These are phyloP conservation scores for Illadopsis cleaveri DNA, from an alignment of 2,113 vertebrate genomes.

Conservation along the genomic window DNA sequence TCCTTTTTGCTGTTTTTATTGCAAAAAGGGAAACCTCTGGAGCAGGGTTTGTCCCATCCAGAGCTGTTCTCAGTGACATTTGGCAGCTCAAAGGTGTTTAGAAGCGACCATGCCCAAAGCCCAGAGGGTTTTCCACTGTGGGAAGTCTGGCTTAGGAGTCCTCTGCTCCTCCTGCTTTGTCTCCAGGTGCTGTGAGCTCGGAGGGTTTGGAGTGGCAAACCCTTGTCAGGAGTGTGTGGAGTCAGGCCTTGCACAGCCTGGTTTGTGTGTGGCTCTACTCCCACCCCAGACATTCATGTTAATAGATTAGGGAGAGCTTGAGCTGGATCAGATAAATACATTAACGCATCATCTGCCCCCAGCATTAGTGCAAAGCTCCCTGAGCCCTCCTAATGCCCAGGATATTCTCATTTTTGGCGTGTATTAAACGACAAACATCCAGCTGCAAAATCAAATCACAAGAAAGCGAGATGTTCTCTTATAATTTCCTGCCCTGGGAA, in stretches of 20 bases:
- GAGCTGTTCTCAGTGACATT: not conserved
- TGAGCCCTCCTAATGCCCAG: not conserved
- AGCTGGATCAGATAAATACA: constrained; percentile 54
- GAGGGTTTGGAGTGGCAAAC: not conserved
- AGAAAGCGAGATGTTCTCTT: not conserved
- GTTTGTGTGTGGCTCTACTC: not conserved
- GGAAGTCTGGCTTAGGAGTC: not conserved
- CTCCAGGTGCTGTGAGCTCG: not conserved
- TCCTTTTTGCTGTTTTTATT: not conserved
- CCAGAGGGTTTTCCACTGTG: not conserved
- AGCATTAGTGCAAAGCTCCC: constrained; percentile 43
- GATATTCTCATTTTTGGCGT: constrained; percentile 7
- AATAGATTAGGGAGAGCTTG: constrained; percentile 40
- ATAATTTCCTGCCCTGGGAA: not conserved
- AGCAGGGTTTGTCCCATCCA: not conserved
- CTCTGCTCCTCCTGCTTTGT: not conserved
- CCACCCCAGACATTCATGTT: not conserved
- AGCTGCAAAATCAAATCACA: not conserved
- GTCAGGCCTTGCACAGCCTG: not conserved
- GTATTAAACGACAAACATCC: not conserved
- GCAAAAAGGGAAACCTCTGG: not conserved
- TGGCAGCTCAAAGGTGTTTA: not conserved
- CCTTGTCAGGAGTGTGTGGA: not conserved
- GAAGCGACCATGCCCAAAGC: not conserved
- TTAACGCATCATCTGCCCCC: constrained; percentile 28